A percentile compares a stretch with the other conserved stretches of the same genome.
These are phyloP conservation scores for Pangasianodon gigas DNA, from an alignment of 2,113 vertebrate genomes.

Conservation along the genomic window DNA sequence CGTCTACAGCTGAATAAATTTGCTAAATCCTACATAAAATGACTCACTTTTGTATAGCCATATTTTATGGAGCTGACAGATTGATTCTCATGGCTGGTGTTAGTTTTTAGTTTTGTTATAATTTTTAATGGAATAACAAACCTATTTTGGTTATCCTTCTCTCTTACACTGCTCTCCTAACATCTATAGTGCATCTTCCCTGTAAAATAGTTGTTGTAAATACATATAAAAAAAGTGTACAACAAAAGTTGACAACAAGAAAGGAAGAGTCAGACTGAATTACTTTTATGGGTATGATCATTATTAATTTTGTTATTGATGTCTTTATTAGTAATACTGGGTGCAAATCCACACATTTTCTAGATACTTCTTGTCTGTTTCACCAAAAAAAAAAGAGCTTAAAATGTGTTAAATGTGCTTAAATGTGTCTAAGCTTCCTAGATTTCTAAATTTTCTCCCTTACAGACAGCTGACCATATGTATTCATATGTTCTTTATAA, in stretches of 20 bases:
- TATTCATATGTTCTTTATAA: neutral
- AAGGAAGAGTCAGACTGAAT: neutral
- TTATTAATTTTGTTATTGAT: neutral
- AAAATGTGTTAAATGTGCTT: neutral
- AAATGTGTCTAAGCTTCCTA: neutral
- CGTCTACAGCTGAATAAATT: neutral
- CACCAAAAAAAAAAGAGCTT: neutral
- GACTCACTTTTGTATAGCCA: neutral
- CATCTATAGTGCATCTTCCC: neutral
- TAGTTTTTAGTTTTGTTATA: neutral
- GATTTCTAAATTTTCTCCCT: neutral
- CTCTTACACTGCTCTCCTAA: neutral
- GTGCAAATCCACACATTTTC: neutral
- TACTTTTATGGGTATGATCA: neutral
- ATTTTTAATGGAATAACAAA: neutral
- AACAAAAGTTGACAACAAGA: neutral
- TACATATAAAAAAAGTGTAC: neutral
- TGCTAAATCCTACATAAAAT: neutral
- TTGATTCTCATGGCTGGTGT: neutral
- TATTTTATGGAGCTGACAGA: neutral
- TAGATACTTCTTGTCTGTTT: neutral
- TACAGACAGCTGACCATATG: neutral
- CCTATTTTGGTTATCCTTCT: neutral
- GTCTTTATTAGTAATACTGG: neutral
- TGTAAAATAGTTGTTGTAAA: neutral